Evolutionary conservation across 2,797 vertebrate species (phyloP), one percentile per base, ranked within the genome.

Genomic region (Rhyacichthys aspro): DNA sequence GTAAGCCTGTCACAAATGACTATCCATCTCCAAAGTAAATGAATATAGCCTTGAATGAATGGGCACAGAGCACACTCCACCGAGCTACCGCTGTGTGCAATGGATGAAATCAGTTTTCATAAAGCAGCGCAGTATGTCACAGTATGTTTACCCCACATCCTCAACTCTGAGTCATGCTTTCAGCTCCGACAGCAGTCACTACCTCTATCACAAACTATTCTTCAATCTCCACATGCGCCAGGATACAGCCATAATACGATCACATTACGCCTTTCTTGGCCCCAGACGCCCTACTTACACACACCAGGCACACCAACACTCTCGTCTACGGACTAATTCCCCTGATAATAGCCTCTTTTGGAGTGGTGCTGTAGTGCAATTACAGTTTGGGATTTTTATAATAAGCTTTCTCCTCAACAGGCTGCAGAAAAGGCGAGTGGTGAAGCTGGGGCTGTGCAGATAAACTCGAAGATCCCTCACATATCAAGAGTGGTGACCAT

Each of bases 401-500:
- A 81, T 59, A 54, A 79, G 70, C 62, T 57, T 43, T 81, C 5
- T 57, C 42, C 52, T 36, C 58, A 9, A 36, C 80, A 89, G 88
- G 59, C 78, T 59, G 46, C 78, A 74, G 85, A 82, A 38, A 81
- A 76, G 48, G 63, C 69, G 48, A 18, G 54, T 1, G 32, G 64
- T 15, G 74, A 79, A 0, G 55, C 75, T 3, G 84, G 88, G 42
- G 70, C 77, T 0, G 47, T 86, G 8, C 89, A 90, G 79, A 67
- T 70, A 0, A 85, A 48, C 66, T 89, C 91, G 8, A 88, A 85
- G 83, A 81, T 92, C 28, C 82, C 87, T 39, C 85, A 84, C 71
- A 85, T 90, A 53, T 89, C 86, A 75, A 87, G 85, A 81, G 90
- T 92, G 63, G 86, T 91, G 36, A 87, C 77, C 63, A 85, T 92